These are phyloP conservation scores for Eumerus sabulonum DNA, from an alignment of 2,888 invertebrate genomes.

Conservation along the genomic window DNA sequence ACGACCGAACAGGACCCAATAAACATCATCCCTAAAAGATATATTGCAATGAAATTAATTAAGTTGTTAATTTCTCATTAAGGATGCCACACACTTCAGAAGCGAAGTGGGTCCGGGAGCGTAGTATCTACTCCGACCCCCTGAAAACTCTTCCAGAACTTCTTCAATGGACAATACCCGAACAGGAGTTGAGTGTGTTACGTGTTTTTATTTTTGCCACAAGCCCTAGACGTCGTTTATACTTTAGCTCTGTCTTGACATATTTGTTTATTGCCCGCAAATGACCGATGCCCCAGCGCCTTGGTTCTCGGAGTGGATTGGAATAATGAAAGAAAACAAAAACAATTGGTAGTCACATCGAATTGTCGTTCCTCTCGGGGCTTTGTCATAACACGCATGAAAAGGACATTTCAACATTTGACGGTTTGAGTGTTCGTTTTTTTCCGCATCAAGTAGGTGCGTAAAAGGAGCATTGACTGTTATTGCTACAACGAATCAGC, in stretches of 20 bases:
- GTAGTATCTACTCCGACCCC: constrained; percentile 5
- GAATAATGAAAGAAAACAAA: neutral
- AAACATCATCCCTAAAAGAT: constrained; percentile 72
- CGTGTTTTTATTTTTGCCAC: constrained; percentile 43
- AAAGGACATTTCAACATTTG: constrained; percentile 15
- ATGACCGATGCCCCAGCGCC: constrained; percentile 30
- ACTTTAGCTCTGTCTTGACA: constrained; percentile 57
- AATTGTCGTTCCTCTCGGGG: constrained; percentile 11
- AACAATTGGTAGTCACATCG: constrained; percentile 45
- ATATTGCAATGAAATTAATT: constrained; percentile 78
- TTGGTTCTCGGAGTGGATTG: constrained; percentile 30
- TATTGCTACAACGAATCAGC: constrained; percentile 37
- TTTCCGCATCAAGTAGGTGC: constrained; percentile 21
- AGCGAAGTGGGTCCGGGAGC: constrained; percentile 36
- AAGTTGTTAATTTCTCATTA: constrained; percentile 79
- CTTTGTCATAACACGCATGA: constrained; percentile 34
- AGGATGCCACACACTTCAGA: constrained; percentile 56
- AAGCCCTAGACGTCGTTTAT: constrained; percentile 33
- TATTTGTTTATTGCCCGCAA: constrained; percentile 64
- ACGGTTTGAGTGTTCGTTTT: neutral
- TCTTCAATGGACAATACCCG: too few species aligned
- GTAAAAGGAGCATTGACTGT: constrained; percentile 3
- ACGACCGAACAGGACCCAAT: constrained; percentile 65
- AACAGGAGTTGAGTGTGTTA: too few species aligned
- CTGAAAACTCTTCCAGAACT: constrained; percentile 16